Evolutionary conservation across 2,888 invertebrate genomes (phyloP), one percentile per base, ranked within the genome.

Genomic region (Torymus tubicola): DNA sequence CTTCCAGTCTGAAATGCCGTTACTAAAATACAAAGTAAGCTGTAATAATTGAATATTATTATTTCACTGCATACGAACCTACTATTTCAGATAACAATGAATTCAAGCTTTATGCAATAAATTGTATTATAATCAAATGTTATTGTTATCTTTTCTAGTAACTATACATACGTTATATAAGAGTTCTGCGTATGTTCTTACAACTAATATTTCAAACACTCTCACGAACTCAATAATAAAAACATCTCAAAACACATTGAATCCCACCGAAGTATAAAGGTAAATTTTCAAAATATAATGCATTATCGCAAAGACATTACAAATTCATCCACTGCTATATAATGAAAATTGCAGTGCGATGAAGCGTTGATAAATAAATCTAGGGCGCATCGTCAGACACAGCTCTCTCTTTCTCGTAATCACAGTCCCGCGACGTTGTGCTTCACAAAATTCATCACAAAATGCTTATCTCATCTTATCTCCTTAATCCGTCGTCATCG

Each of bases 21-120:
- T 63, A 55, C 13, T 70, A 63, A 55, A 24, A 70, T 31, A 77
- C 57, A 70, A 77, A 77, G 63, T 64, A 18, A 77, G 58, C 55
- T 50, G 52, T 21, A 21, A 0, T 60, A 77, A 74, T 58, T 65
- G 65, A 67, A 67, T 60, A 67, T 67, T 60, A 67, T 67, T 55
- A 58, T 57, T 16, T 16, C n/a, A 0, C 0, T 5, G 21, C 8
- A 0, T 60, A 50, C 10, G 55, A 14, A 24, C 50, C 16, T 72
- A 63, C 13, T 21, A 24, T 50, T 31, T 55, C 0, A 31, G 53
- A 21, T 52, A 75, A 60, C 16, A 67, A 76, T 50, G 55, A 68
- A 68, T 69, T 69, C 63, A 63, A 76, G 21, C 50, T 14, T 53
- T 31, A 13, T 11, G 2, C 2, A 31, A 2, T 57, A 10, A 75